phyloP scores from a whole-genome alignment of 1,140 invertebrate species.

The Drosophila truncata region DNA sequence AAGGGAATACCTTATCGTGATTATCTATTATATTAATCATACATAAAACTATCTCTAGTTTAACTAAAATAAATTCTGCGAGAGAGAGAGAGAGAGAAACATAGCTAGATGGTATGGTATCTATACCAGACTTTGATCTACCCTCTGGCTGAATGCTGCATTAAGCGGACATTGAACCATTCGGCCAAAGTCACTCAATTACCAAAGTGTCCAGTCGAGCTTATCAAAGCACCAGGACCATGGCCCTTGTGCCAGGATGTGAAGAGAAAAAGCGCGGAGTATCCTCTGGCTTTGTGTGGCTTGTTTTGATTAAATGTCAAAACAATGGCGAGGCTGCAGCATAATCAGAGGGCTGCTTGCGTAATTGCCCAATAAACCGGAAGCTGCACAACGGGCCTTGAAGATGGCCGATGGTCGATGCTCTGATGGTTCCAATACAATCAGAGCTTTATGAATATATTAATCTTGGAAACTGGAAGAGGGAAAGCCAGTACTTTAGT shows the following conservation, averaged over 20 bases:
- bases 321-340: slow-evolving; percentile 73
- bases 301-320: slow-evolving; percentile 78
- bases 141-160: slow-evolving; percentile 2
- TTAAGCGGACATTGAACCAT: slow-evolving; percentile 66
- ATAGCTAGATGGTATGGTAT: too few species aligned
- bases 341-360: slow-evolving; percentile 72
- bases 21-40: not conserved
- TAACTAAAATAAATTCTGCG: too few species aligned
- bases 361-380: slow-evolving; percentile 80
- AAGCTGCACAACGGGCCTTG: slow-evolving; percentile 42
- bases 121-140: slow-evolving; percentile 8
- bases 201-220: slow-evolving; percentile 75
- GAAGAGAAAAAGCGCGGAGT: slow-evolving; percentile 11
- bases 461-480: not conserved
- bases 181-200: slow-evolving; percentile 63
- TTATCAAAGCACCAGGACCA: slow-evolving; percentile 46
- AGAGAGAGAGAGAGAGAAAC: too few species aligned
- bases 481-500: not conserved
- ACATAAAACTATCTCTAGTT: not conserved
- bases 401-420: not conserved
- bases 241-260: slow-evolving; percentile 5
- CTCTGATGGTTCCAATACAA: slow-evolving; percentile 9
- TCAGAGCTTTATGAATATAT: slow-evolving; percentile 17
- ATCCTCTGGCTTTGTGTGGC: slow-evolving; percentile 35
- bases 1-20: not conserved